Conservation (phyloP, 1,140 invertebrate species). For the Catajapyx aquilonaris region DNA sequence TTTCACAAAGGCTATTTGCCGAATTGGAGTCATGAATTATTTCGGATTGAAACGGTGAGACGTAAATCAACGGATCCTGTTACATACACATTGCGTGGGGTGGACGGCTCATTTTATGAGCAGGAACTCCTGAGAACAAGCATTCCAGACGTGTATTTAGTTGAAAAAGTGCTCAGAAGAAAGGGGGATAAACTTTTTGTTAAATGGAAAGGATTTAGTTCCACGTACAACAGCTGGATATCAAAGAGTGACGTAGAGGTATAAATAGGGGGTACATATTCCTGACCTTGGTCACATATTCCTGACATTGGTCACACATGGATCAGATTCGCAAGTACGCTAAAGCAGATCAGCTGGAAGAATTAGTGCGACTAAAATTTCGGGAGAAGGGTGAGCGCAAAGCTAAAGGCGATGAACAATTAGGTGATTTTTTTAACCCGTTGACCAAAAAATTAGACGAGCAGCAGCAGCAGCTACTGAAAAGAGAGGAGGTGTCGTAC, state of each 20-base stretch:
- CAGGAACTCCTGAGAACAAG: constrained; percentile 12
- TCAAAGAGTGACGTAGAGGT: constrained; percentile 10
- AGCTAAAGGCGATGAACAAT: too few species aligned
- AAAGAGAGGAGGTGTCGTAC: too few species aligned
- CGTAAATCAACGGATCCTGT: constrained; percentile 15
- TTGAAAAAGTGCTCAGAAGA: constrained; percentile 15
- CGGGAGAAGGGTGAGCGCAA: too few species aligned
- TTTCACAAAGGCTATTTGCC: constrained; percentile 21
- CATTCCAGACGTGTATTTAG: constrained; percentile 16
- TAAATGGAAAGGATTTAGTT: constrained; percentile 17
- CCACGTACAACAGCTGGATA: constrained; percentile 16
- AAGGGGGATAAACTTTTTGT: constrained; percentile 16
- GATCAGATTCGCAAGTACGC: too few species aligned
- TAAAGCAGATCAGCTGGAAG: too few species aligned
- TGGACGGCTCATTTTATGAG: constrained; percentile 19
- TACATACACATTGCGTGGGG: constrained; percentile 18
- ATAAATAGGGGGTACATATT: too few species aligned
- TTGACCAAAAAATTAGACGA: too few species aligned
- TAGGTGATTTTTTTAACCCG: too few species aligned
- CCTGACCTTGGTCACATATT: too few species aligned
- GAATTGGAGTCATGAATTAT: constrained; percentile 21
- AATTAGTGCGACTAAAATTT: too few species aligned
- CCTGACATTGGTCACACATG: too few species aligned
- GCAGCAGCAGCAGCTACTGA: too few species aligned
- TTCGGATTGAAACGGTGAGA: constrained; percentile 17